Percentiles rank a stretch among this genome's conserved stretches.
Conservation (phyloP, 2,888 invertebrate genomes). For the Pantelozetes paolii region DNA sequence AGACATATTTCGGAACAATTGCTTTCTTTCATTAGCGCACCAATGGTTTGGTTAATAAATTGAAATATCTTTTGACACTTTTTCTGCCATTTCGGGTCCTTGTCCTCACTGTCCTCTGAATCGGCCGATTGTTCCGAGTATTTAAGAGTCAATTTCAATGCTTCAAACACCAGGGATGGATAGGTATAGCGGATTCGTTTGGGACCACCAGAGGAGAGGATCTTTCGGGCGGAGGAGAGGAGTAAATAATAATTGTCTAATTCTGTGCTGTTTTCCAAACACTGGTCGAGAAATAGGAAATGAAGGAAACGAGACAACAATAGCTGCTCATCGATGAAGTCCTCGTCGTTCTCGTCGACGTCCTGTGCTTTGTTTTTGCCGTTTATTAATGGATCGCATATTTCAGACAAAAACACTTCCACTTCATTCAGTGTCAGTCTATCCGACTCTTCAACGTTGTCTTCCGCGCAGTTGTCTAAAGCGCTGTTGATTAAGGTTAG, state of each 20-base stretch:
- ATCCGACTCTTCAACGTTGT: conserved; percentile 35
- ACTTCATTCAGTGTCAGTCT: conserved; percentile 40
- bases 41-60: conserved; percentile 93
- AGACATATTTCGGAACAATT: conserved; percentile 90
- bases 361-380: conserved; percentile 12
- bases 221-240: conserved; percentile 66
- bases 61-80: conserved; percentile 97
- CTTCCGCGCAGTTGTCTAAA: conserved; percentile 40
- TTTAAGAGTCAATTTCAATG: conserved; percentile 78
- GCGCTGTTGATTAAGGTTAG: conserved; percentile 42
- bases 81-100: conserved; percentile 97
- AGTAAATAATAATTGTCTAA: conserved; percentile 41
- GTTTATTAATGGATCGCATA: conserved; percentile 43
- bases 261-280: conserved; percentile 36
- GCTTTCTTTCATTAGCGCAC: conserved; percentile 85
- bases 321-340: conserved; percentile 91
- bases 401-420: conserved; percentile 39
- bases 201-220: conserved; percentile 84
- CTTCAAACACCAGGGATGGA: conserved; percentile 90
- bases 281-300: conserved; percentile 51
- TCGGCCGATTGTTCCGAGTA: conserved; percentile 71
- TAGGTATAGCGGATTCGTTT: conserved; percentile 81
- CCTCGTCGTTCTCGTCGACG: conserved; percentile 59
- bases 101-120: conserved; percentile 60
- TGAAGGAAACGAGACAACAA: conserved; percentile 66